These are phyloP conservation scores for Globia sparganii DNA, from an alignment of 2,888 invertebrate genomes.

Conservation along the genomic window DNA sequence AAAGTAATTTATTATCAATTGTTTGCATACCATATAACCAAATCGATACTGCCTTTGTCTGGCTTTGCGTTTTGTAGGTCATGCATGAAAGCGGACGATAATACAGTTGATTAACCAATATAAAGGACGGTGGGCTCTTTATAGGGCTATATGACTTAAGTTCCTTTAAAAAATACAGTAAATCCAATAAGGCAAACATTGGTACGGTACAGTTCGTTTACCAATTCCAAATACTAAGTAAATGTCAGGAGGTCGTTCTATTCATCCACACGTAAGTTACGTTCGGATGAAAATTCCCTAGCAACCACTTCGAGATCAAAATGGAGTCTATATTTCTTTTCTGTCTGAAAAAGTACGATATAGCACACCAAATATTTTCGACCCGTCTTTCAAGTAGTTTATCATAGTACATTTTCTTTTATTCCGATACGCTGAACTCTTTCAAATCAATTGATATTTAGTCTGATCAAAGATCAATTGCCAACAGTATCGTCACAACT, in stretches of 20 bases:
- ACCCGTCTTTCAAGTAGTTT: background rate
- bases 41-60: slow-evolving; percentile 46
- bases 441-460: slow-evolving; percentile 39
- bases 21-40: slow-evolving; percentile 45
- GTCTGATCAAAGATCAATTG: slow-evolving; percentile 59
- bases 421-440: background rate
- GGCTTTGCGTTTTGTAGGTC: slow-evolving; percentile 52
- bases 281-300: slow-evolving; percentile 16
- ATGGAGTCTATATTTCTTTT: slow-evolving; percentile 11
- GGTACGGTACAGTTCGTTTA: background rate
- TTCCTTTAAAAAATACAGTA: slow-evolving; percentile 1
- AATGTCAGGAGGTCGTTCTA: slow-evolving; percentile 29
- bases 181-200: background rate
- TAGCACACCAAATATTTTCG: slow-evolving; percentile 4
- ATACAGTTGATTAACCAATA: slow-evolving; percentile 64
- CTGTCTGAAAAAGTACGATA: background rate
- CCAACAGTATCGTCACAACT: slow-evolving; percentile 44
- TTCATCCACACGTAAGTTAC: slow-evolving; percentile 21
- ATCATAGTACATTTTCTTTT: slow-evolving; percentile 18
- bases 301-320: slow-evolving; percentile 31
- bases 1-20: slow-evolving; percentile 44
- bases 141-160: slow-evolving; percentile 4
- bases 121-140: slow-evolving; percentile 7
- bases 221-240: slow-evolving; percentile 25
- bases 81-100: slow-evolving; percentile 48